Conservation (phyloP, 2,888 invertebrate species). For the Molorchus minor region DNA sequence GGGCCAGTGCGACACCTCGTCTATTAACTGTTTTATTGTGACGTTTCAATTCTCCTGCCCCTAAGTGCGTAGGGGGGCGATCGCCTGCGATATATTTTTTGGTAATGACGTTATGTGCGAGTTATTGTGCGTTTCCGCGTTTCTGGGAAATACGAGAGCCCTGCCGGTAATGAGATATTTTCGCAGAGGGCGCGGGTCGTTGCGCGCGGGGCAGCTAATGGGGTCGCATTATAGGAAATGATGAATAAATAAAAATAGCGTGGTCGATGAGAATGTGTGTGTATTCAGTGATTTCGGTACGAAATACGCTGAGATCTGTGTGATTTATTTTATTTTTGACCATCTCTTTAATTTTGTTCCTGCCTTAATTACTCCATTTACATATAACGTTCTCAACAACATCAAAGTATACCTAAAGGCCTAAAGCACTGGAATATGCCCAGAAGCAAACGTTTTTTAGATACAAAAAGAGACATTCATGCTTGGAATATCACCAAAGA, state of each 20-base stretch:
- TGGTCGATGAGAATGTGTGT: constrained; percentile 5
- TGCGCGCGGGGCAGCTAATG: constrained; percentile 24
- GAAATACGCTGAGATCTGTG: no score
- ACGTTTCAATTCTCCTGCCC: constrained; percentile 59
- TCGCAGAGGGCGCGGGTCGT: constrained; percentile 50
- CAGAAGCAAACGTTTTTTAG: no score
- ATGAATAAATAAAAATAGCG: constrained; percentile 32
- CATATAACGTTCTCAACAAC: no score
- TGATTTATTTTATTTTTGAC: no score
- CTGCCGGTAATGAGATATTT: constrained; percentile 53
- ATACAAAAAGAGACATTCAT: no score
- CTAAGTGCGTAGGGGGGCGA: constrained; percentile 49
- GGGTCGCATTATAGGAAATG: constrained; percentile 41
- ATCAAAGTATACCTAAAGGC: no score
- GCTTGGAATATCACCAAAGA: no score
- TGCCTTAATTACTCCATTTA: no score
- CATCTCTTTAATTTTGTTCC: no score
- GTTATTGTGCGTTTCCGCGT: constrained; percentile 55
- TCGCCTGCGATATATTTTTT: constrained; percentile 55
- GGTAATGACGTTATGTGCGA: constrained; percentile 56
- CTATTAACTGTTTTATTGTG: constrained; percentile 65
- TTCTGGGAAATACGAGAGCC: constrained; percentile 50
- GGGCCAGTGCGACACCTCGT: constrained; percentile 63
- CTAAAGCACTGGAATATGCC: no score
- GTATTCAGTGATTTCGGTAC: constrained; percentile 22